Evolutionary conservation across 2,888 invertebrate species (phyloP).

Genomic region (Crioceris asparagi): DNA sequence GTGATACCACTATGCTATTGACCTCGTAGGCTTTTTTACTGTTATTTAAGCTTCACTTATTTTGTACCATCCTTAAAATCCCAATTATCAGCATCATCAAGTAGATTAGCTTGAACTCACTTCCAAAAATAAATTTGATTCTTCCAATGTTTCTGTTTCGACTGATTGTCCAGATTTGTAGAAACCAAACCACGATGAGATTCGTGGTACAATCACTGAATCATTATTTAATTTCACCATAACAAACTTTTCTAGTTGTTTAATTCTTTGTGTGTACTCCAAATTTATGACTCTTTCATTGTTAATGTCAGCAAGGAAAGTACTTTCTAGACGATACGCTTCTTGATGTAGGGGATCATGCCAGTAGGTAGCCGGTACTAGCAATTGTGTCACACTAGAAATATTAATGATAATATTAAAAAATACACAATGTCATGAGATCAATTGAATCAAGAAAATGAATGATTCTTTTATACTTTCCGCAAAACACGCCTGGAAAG

Average conservation of each 20-base stretch:
- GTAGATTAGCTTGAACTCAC: too few relatives aligned
- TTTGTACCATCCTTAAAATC: too few relatives aligned
- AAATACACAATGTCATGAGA: too few relatives aligned
- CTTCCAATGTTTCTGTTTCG: slow-evolving; percentile 54
- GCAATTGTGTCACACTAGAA: slow-evolving; percentile 57
- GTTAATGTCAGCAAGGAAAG: slow-evolving; percentile 92
- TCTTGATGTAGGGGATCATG: slow-evolving; percentile 87
- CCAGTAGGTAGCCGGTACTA: slow-evolving; percentile 97
- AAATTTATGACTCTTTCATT: slow-evolving; percentile 64
- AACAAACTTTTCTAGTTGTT: slow-evolving; percentile 70
- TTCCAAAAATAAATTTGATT: slow-evolving; percentile 68
- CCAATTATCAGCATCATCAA: too few relatives aligned
- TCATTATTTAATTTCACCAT: slow-evolving; percentile 85
- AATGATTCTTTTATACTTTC: too few relatives aligned
- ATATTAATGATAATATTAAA: too few relatives aligned
- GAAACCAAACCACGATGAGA: slow-evolving; percentile 94
- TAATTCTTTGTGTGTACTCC: slow-evolving; percentile 67
- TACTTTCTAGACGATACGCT: slow-evolving; percentile 62
- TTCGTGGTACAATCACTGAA: slow-evolving; percentile 82
- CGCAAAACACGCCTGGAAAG: too few relatives aligned
- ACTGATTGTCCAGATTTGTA: slow-evolving; percentile 76
- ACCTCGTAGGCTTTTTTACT: too few relatives aligned
- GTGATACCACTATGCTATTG: too few relatives aligned
- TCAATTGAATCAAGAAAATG: too few relatives aligned
- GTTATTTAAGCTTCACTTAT: too few relatives aligned